A percentile compares a stretch with the other conserved stretches of the same genome.
Evolutionary conservation across 2,888 invertebrate species (phyloP).

Genomic region (Empis stercorea): DNA sequence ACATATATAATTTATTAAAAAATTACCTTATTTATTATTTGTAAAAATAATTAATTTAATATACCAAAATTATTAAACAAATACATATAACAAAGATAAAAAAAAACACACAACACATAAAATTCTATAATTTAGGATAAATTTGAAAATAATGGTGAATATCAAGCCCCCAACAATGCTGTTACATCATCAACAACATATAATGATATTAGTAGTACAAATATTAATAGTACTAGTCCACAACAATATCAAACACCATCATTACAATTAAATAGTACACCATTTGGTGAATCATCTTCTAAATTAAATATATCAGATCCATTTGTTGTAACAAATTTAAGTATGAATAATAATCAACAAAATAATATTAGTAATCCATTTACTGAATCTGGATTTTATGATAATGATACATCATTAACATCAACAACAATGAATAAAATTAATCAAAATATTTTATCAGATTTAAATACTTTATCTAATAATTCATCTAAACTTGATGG

Average conservation of each 20-base stretch:
- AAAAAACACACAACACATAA: background rate
- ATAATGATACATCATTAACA: slow-evolving; percentile 1
- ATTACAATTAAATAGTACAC: slow-evolving; percentile 7
- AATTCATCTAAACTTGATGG: slow-evolving; percentile 10
- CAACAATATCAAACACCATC: background rate
- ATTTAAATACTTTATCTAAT: slow-evolving; percentile 8
- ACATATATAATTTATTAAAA: too few relatives aligned
- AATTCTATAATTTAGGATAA: background rate
- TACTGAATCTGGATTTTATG: slow-evolving; percentile 7
- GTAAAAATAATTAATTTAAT: background rate
- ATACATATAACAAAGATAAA: background rate
- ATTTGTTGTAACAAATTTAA: background rate
- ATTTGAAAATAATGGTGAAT: background rate
- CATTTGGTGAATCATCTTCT: background rate
- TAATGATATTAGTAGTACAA: background rate
- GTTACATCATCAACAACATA: background rate
- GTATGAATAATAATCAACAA: background rate
- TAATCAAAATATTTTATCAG: slow-evolving; percentile 2
- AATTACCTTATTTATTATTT: background rate
- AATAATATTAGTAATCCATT: slow-evolving; percentile 6
- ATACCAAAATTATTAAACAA: slow-evolving; percentile 5
- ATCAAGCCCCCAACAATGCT: background rate
- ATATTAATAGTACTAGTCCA: too few relatives aligned
- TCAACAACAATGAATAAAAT: background rate
- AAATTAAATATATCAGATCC: background rate